These are phyloP conservation scores for Ciconia maguari DNA, from an alignment of 2,113 vertebrate genomes.

Conservation along the genomic window DNA sequence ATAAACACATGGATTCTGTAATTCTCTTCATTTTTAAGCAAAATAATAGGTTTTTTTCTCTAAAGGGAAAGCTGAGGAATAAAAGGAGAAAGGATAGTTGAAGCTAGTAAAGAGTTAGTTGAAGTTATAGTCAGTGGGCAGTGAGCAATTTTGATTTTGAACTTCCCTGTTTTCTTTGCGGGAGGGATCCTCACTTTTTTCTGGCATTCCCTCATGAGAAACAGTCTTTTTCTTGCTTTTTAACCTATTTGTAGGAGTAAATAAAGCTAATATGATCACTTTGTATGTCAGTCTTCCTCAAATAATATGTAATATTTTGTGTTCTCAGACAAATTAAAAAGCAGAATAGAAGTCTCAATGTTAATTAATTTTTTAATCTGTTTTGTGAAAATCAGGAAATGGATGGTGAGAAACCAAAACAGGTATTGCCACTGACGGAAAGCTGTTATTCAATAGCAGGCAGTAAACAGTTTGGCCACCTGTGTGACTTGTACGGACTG, in stretches of 20 bases:
- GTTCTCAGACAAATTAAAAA: not conserved
- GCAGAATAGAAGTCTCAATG: not conserved
- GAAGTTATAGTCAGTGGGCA: not conserved
- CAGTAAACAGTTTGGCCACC: not conserved
- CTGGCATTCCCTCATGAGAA: not conserved
- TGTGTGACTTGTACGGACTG: not conserved
- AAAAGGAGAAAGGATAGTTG: not conserved
- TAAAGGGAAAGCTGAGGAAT: not conserved
- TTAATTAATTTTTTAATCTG: not conserved
- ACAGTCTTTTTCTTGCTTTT: not conserved
- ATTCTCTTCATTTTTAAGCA: not conserved
- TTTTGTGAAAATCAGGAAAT: not conserved
- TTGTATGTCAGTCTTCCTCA: not conserved
- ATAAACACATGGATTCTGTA: not conserved
- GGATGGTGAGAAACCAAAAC: not conserved
- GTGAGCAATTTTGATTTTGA: not conserved
- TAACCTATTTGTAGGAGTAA: not conserved
- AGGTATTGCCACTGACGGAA: not conserved
- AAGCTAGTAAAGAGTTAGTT: not conserved
- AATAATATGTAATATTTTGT: not conserved
- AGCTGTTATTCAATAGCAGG: not conserved
- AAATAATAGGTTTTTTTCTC: not conserved
- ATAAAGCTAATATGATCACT: not conserved
- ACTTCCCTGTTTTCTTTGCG: not conserved
- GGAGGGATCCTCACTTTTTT: not conserved